A percentile compares a stretch with the other conserved stretches of the same genome.
These are phyloP conservation scores for Heliangelus exortis DNA, from an alignment of 2,797 vertebrate species.

Conservation along the genomic window DNA sequence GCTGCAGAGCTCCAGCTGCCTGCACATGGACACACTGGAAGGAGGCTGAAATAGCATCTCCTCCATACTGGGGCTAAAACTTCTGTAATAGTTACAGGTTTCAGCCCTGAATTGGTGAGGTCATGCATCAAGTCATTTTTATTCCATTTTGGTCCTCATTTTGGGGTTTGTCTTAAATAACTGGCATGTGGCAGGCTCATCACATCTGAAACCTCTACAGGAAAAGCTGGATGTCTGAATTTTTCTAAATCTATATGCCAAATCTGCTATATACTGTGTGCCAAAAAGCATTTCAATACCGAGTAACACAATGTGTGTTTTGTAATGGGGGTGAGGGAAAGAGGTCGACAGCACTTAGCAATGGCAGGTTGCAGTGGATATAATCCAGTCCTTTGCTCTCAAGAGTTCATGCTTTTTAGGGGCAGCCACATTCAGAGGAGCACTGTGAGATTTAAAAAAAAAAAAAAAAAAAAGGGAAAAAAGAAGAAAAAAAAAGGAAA, in stretches of 20 bases:
- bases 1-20: background rate
- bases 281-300: background rate
- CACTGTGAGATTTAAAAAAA: background rate
- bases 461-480: background rate
- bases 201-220: background rate
- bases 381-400: background rate
- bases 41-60: background rate
- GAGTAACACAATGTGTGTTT: background rate
- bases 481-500: background rate
- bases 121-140: background rate
- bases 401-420: background rate
- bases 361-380: background rate
- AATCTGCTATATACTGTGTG: background rate
- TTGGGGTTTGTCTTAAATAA: background rate
- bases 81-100: background rate
- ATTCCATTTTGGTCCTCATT: background rate
- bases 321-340: background rate
- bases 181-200: background rate
- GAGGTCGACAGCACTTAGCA: background rate
- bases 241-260: background rate
- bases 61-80: rapidly evolving
- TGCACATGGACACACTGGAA: background rate
- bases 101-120: background rate
- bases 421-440: background rate
- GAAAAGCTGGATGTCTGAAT: background rate